Percentiles rank a stretch among this genome's conserved stretches.
phyloP scores from a whole-genome alignment of 2,797 vertebrate genomes.

The Gadopsis bispinosus region DNA sequence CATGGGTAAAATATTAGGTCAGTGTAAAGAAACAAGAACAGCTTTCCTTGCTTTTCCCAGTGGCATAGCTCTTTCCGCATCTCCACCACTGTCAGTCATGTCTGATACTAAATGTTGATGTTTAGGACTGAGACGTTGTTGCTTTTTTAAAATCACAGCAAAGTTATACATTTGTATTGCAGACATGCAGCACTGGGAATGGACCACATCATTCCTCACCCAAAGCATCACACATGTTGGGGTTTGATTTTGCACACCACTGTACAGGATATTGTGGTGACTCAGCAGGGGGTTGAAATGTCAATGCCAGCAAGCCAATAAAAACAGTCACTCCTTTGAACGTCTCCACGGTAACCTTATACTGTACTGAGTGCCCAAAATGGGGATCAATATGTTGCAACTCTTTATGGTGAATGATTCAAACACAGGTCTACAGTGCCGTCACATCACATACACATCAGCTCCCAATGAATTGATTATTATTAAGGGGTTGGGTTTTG shows the following conservation, averaged over 20 bases:
- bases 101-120: neutral
- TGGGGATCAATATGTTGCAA: no score
- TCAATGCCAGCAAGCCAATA: constrained; percentile 21
- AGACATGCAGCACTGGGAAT: neutral
- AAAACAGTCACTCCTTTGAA: constrained; percentile 38
- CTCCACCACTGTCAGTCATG: neutral
- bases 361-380: neutral
- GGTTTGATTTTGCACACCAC: constrained; percentile 22
- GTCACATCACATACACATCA: no score
- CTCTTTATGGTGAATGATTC: no score
- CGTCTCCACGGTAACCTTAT: constrained; percentile 3
- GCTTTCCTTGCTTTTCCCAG: neutral
- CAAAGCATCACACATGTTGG: constrained; percentile 18
- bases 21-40: neutral
- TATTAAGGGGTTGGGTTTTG: no score
- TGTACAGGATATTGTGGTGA: constrained; percentile 21
- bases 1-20: neutral
- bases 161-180: constrained; percentile 2
- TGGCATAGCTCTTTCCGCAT: neutral
- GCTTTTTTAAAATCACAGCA: neutral
- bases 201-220: constrained; percentile 4
- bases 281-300: constrained; percentile 38
- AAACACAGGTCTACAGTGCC: no score
- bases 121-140: neutral
- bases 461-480: no score